These are phyloP conservation scores for Hyles vespertilio DNA, from an alignment of 1,140 invertebrate species.

Conservation along the genomic window DNA sequence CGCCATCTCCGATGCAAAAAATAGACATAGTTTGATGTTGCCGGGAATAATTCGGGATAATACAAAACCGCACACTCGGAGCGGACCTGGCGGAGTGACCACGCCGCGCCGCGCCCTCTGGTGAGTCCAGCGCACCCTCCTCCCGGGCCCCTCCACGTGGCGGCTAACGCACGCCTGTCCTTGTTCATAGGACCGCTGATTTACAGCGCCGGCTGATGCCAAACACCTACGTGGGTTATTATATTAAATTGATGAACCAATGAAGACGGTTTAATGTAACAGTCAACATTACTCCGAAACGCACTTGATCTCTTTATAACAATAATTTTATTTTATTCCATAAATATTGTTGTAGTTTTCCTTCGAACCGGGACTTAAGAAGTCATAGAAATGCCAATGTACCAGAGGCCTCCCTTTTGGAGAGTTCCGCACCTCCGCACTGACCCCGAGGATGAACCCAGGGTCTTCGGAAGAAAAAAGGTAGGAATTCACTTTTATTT, in stretches of 20 bases:
- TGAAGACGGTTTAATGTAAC: not conserved
- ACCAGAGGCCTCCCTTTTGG: slow-evolving; percentile 79
- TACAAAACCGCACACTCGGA: slow-evolving; percentile 44
- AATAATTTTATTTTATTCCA: too few species aligned
- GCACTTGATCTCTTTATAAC: too few species aligned
- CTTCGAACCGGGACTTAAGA: slow-evolving; percentile 1
- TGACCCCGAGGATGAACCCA: slow-evolving; percentile 62
- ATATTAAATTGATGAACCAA: slow-evolving; percentile 14
- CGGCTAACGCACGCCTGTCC: slow-evolving; percentile 18
- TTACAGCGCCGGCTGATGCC: slow-evolving; percentile 43
- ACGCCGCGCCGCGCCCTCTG: slow-evolving; percentile 50
- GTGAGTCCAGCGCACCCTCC: slow-evolving; percentile 37
- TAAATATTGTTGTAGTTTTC: slow-evolving; percentile 4
- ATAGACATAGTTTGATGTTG: slow-evolving; percentile 59
- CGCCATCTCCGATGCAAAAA: slow-evolving; percentile 51
- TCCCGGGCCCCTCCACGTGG: slow-evolving; percentile 15
- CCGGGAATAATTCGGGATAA: slow-evolving; percentile 56
- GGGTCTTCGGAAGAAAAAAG: slow-evolving; percentile 31
- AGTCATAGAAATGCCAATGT: slow-evolving; percentile 80
- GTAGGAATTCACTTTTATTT: too few species aligned
- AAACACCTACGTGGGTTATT: slow-evolving; percentile 39
- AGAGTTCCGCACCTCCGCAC: slow-evolving; percentile 71
- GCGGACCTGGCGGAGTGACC: slow-evolving; percentile 33
- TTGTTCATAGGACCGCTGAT: slow-evolving; percentile 39
- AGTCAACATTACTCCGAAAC: too few species aligned